Base-by-base conservation (phyloP, 2,797 vertebrate species). In the Apogon hyalosoma region DNA sequence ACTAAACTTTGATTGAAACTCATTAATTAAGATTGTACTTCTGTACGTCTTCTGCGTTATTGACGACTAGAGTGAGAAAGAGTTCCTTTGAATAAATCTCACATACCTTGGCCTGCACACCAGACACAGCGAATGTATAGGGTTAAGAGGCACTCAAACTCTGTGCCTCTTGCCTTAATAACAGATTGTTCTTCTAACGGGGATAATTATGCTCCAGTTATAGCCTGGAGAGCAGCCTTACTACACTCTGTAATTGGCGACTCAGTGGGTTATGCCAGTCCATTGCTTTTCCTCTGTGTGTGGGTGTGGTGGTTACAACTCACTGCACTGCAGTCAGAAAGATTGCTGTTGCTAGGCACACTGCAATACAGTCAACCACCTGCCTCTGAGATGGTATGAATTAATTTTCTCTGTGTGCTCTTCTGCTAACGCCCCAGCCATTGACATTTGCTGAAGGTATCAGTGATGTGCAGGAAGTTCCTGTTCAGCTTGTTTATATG, bases 131-230 rank as follows among this genome's bases (percentile, higher is more conserved):
- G 80, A 16, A 45, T 36, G 11, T 61, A 33, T 14, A 58, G 88
- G 83, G 84, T 91, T 88, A 88, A 88, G 60, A 42, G 57, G 57
- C 51, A 42, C 43, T 57, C 49, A 24, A 49, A 11, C 73, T 84
- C 39, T 53, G 73, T 61, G 75, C 81, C 55, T 77, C 63, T 66
- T 77, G 79, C 87, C 82, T 88, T 92, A 93, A 93, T 93, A 90
- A 93, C 92, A 94, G 92, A 92, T 90, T 91, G 85, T 90, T 88
- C 84, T 87, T 88, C 86, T 91, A 77, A 87, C 90, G 54, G 92
- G 90, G 88, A 92, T 94, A 92, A 94, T 95, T 94, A 94, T 85
- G 63, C 79, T 92, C 92, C 93, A 75, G 84, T 92, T 94, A 88
- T 94, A 94, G 92, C 90, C 84, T 55, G 49, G 76, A 88, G 85